phyloP scores from a whole-genome alignment of 1,140 invertebrate species.

The Diorhabda elongata region DNA sequence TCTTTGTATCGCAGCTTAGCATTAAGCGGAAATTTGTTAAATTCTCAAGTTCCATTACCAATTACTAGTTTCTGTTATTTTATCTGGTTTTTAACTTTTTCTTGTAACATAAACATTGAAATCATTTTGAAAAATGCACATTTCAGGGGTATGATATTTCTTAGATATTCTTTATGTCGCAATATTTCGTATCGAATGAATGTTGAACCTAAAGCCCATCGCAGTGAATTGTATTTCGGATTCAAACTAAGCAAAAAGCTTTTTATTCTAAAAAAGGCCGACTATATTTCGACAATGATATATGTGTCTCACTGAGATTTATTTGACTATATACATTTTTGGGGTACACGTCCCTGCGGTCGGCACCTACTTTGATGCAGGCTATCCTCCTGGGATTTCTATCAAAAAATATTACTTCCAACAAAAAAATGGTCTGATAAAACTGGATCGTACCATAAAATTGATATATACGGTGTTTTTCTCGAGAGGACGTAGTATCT shows the following conservation, averaged over 20 bases:
- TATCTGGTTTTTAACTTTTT: too few relatives aligned
- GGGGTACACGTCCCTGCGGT: neutral
- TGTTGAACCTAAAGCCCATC: neutral
- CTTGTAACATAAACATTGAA: too few relatives aligned
- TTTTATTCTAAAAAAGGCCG: slow-evolving; percentile 15
- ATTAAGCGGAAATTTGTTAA: too few relatives aligned
- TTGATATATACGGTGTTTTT: slow-evolving; percentile 1
- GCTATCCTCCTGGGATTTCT: neutral
- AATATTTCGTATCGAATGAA: too few relatives aligned
- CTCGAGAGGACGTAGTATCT: neutral
- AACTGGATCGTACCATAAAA: neutral
- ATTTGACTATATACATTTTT: slow-evolving; percentile 20
- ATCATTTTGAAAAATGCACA: too few relatives aligned
- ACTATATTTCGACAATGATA: slow-evolving; percentile 30
- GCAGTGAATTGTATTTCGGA: neutral
- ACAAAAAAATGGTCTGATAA: neutral
- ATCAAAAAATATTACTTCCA: neutral
- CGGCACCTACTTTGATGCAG: neutral
- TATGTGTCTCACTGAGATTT: slow-evolving; percentile 32
- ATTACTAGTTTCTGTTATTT: too few relatives aligned
- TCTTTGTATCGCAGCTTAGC: too few relatives aligned
- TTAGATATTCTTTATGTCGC: too few relatives aligned
- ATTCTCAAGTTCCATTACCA: too few relatives aligned
- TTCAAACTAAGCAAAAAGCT: slow-evolving; percentile 2
- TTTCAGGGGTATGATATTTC: too few relatives aligned